Evolutionary conservation across 2,113 vertebrate species (phyloP).

Genomic region (Falco punctatus): DNA sequence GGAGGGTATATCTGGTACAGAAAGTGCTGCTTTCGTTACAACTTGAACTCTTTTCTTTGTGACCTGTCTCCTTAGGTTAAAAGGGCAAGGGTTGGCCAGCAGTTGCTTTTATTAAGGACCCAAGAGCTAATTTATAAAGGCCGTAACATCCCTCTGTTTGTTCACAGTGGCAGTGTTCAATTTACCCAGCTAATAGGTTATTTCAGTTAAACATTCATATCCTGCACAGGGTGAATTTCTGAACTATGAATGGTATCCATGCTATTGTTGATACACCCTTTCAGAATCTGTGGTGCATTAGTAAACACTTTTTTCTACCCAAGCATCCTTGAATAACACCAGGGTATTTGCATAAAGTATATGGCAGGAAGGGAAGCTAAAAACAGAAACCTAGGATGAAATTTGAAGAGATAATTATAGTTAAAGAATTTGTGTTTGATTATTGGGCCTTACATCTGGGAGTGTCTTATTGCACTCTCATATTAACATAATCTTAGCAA

Average conservation of each 20-base stretch:
- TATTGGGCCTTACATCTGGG: conserved; percentile 25
- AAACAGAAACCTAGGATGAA: conserved; percentile 34
- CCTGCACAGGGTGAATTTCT: neutral
- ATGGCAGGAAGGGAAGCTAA: neutral
- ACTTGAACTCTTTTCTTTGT: neutral
- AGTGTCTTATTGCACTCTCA: conserved; percentile 10
- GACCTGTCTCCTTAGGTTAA: neutral
- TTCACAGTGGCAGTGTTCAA: neutral
- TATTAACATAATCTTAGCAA: conserved; percentile 32
- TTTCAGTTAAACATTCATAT: neutral
- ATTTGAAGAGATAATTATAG: conserved; percentile 48
- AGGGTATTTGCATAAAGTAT: neutral
- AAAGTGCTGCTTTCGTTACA: neutral
- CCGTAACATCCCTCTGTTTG: neutral
- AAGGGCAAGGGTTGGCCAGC: neutral
- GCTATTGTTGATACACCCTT: neutral
- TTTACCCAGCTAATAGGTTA: neutral
- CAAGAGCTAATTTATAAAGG: neutral
- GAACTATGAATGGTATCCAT: neutral
- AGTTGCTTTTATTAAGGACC: neutral
- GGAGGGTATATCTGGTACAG: neutral
- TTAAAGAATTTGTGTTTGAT: conserved; percentile 40
- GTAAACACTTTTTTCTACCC: neutral
- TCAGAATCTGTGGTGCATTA: neutral
- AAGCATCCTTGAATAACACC: neutral